Base-by-base conservation (phyloP, 1,140 invertebrate genomes). In the Drosophila tropicalis region DNA sequence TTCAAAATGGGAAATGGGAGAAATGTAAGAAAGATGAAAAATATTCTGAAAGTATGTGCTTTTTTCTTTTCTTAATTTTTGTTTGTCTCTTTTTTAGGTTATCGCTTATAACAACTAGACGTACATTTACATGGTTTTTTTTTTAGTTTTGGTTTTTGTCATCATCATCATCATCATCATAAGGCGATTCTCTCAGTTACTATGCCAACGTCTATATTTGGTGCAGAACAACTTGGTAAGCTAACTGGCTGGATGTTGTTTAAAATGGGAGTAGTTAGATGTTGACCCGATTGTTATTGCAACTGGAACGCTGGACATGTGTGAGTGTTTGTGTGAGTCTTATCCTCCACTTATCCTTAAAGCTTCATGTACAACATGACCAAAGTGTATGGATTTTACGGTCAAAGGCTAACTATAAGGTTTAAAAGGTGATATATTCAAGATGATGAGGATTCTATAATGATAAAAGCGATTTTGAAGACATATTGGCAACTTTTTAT, bases 121-220 rank as follows among this genome's bases (percentile, higher is more conserved):
- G 15, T 58, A 58, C 56, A 58, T 58, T 51, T 80, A 80, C 61
- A 67, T 70, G 76, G 72, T 66, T 76, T 68, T 72, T 60, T 51
- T 62, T 62, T 62, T 62, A n/a, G n/a, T n/a, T 60, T 76, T 68
- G 70, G 60, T 47, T 62, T 62, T 62, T 62, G 83, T 76, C 64
- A 69, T 78, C 79, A 61, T 79, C 74, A 61, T 79, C 74, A 76
- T 86, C 41, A 47, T 44, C 41, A 44, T 47, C 44, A 87, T 87
- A 86, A 87, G 83, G 82, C 84, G 84, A 82, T 87, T 72, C 82
- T 70, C 67, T 73, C 65, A 76, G 74, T 81, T 81, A 85, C 71
- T 86, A 79, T 87, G 44, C 79, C 82, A 87, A 79, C 79, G 82
- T 79, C 83, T 86, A 82, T 87, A 86, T 86, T 86, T 86, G 84